Conservation (phyloP, 1,140 invertebrate genomes). For the Calliopsis andreniformis region DNA sequence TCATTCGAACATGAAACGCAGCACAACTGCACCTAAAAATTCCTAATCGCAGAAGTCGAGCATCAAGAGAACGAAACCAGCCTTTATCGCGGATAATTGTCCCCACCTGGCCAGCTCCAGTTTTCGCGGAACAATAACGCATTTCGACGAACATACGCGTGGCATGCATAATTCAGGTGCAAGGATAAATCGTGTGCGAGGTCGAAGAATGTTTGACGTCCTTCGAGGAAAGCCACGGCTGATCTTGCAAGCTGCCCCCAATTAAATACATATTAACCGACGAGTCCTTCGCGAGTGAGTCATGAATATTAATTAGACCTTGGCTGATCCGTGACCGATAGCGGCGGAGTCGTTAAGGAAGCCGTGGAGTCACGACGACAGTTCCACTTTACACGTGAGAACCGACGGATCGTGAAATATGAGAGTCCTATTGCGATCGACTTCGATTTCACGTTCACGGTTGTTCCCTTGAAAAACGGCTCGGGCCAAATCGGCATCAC, state of each 20-base stretch:
- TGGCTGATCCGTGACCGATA: slow-evolving; percentile 48
- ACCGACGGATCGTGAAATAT: slow-evolving; percentile 45
- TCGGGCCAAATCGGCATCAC: slow-evolving; percentile 12
- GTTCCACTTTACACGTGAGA: slow-evolving; percentile 12
- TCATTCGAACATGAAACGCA: too few species aligned
- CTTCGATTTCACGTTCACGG: slow-evolving; percentile 42
- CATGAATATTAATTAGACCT: slow-evolving; percentile 69
- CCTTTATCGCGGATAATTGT: too few species aligned
- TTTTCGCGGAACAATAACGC: neutral
- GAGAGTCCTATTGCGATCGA: slow-evolving; percentile 2
- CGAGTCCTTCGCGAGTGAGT: slow-evolving; percentile 60
- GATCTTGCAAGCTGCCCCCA: slow-evolving; percentile 30
- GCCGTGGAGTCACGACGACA: slow-evolving; percentile 28
- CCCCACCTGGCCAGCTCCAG: neutral
- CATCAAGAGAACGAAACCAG: too few species aligned
- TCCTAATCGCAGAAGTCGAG: too few species aligned
- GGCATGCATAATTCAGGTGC: slow-evolving; percentile 36
- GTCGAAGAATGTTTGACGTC: slow-evolving; percentile 27
- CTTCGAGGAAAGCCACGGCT: slow-evolving; percentile 36
- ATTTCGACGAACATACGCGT: slow-evolving; percentile 6
- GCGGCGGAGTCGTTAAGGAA: slow-evolving; percentile 37
- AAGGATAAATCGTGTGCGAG: slow-evolving; percentile 16
- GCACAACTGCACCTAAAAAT: too few species aligned
- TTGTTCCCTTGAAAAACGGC: slow-evolving; percentile 47
- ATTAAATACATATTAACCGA: slow-evolving; percentile 63